phyloP scores from a whole-genome alignment of 1,140 invertebrate genomes.

The Acromyrmex echinatior region DNA sequence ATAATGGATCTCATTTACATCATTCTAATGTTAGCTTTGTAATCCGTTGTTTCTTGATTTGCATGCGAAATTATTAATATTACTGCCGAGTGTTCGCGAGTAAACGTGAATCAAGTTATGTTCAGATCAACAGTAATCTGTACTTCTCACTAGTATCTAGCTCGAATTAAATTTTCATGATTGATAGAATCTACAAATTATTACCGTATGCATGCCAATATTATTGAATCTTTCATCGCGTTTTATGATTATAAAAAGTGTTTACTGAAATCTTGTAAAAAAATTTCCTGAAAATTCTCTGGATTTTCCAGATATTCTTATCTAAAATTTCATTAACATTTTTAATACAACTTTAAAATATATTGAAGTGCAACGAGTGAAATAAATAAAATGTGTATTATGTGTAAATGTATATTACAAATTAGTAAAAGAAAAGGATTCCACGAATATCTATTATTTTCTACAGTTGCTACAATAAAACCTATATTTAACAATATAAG shows the following conservation, averaged over 20 bases:
- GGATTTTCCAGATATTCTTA: no score
- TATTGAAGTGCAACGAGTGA: no score
- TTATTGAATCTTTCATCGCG: not conserved
- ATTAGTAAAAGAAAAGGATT: no score
- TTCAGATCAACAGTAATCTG: slow-evolving; percentile 42
- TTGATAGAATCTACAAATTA: not conserved
- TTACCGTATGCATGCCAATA: not conserved
- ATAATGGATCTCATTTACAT: slow-evolving; percentile 62
- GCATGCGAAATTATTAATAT: slow-evolving; percentile 72
- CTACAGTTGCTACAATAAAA: no score
- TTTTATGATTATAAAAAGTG: not conserved
- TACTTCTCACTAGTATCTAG: slow-evolving; percentile 16
- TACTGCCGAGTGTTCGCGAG: slow-evolving; percentile 43
- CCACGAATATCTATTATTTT: no score
- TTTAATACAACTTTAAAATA: no score
- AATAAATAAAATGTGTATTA: no score
- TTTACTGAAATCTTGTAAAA: no score
- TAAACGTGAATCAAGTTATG: slow-evolving; percentile 33
- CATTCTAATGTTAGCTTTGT: slow-evolving; percentile 68
- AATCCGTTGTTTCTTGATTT: slow-evolving; percentile 49
- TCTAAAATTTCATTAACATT: no score
- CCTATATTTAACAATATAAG: no score
- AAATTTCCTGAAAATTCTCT: no score
- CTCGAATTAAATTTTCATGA: slow-evolving; percentile 10
- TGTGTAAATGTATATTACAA: no score